A percentile compares a stretch with the other conserved stretches of the same genome.
Conservation (phyloP, 2,797 vertebrate genomes). For the Gymnocypris eckloni region DNA sequence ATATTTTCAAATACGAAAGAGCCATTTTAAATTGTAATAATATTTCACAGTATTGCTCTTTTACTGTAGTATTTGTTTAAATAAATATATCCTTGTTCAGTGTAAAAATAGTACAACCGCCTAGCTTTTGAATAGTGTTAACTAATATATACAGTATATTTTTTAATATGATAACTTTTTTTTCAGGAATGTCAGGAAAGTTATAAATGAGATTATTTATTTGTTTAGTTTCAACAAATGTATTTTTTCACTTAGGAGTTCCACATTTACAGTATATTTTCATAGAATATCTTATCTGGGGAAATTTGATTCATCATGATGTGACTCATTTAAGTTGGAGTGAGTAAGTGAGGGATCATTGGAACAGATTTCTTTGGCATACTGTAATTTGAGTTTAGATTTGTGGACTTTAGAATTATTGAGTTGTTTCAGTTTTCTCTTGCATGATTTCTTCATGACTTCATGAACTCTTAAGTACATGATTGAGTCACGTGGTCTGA, state of each 20-base stretch:
- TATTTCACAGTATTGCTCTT: background rate
- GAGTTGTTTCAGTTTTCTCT: slow-evolving; percentile 9
- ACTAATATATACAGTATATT: no score
- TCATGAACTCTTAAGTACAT: background rate
- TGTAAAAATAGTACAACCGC: background rate
- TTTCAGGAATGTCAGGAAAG: background rate
- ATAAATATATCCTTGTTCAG: background rate
- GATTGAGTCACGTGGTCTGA: slow-evolving; percentile 8
- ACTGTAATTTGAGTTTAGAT: slow-evolving; percentile 4
- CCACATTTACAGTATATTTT: background rate
- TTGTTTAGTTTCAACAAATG: background rate
- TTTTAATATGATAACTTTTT: background rate
- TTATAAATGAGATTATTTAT: background rate
- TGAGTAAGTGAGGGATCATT: slow-evolving; percentile 6
- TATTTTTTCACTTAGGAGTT: background rate
- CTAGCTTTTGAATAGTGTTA: background rate
- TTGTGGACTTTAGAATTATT: background rate
- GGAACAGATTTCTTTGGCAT: slow-evolving; percentile 16
- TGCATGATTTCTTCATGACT: background rate
- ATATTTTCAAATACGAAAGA: background rate
- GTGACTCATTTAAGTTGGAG: slow-evolving; percentile 5
- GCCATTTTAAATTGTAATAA: background rate
- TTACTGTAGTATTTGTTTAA: background rate
- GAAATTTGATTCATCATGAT: background rate
- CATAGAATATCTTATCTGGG: background rate